Base-by-base conservation (phyloP, 1,140 invertebrate genomes). In the Rhagoletis pomonella region DNA sequence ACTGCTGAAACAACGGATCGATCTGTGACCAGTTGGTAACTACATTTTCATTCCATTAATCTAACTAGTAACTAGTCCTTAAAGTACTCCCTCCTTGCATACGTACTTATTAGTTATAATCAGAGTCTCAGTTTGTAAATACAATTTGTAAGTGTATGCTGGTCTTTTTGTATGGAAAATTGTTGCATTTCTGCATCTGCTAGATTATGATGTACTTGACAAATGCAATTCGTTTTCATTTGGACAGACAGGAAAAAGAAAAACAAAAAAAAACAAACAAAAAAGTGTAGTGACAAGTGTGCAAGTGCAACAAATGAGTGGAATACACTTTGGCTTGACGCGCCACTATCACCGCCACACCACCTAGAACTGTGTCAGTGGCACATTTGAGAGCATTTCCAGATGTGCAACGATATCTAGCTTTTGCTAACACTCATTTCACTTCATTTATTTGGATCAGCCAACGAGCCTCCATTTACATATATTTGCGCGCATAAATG, bases 181-280 rank as follows among this genome's bases (percentile, higher is more conserved):
- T 19, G 19, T 19, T 81, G 73, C 47, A 81, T 55, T 55, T 55
- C 73, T 29, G 29, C 73, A 81, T 81, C 29, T 81, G 47, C 3
- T n/a, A 44, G 73, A 81, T 81, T 81, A 81, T 81, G 47, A 29
- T 81, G 73, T 47, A 81, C 73, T 81, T 81, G 73, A 81, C 47
- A 81, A 5, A 81, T 81, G 73, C 73, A 81, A 81, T 81, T 81
- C 73, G 73, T 81, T 81, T 55, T 81, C 47, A 81, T 81, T 81
- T 58, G 47, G 47, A 55, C 47, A 81, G 73, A 58, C 73, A 81
- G 73, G 73, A 81, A 81, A 81, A 29, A 42, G 14, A 7, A 7
- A 55, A 12, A 73, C 6, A 50, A 29, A 55, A 81, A 81, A 19
- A 81, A 29, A 29, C 29, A 29, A 29, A 29, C 29, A 58, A 7